Evolutionary conservation across 2,797 vertebrate species (phyloP).

Genomic region (Myiotriccus ornatus): DNA sequence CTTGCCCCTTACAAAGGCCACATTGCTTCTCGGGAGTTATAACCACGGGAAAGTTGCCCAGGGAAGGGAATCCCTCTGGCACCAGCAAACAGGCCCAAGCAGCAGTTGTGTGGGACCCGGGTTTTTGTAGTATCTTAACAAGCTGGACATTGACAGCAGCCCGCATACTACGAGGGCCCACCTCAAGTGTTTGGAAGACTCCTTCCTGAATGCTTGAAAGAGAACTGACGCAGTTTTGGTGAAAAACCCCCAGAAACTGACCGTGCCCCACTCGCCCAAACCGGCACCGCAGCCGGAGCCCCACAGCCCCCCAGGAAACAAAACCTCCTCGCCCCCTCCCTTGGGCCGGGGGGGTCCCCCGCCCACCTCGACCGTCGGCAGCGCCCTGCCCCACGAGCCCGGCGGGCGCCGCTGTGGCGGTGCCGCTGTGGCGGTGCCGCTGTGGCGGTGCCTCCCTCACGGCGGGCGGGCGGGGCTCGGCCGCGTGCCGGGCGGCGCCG

Average conservation of each 20-base stretch:
- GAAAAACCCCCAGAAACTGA: not conserved
- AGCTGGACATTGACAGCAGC: not conserved
- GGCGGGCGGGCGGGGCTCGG: not conserved
- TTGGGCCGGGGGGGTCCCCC: not conserved
- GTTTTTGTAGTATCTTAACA: not conserved
- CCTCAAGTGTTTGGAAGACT: not conserved
- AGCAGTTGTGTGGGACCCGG: accelerated
- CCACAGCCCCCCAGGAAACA: not conserved
- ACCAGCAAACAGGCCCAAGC: not conserved
- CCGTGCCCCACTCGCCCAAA: accelerated
- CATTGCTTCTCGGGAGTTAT: accelerated
- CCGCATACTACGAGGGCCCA: not conserved
- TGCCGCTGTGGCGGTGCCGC: not conserved
- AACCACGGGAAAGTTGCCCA: not conserved
- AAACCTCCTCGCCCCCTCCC: not conserved
- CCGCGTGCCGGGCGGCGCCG: too few relatives aligned
- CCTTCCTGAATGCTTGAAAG: not conserved
- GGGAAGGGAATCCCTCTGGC: not conserved
- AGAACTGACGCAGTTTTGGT: not conserved
- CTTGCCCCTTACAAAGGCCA: accelerated
- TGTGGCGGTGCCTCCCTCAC: not conserved
- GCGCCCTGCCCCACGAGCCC: not conserved
- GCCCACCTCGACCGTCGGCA: not conserved
- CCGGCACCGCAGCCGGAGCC: accelerated
- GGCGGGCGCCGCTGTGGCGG: not conserved